Base-by-base conservation (phyloP, 2,113 vertebrate genomes). In the Smithornis capensis region DNA sequence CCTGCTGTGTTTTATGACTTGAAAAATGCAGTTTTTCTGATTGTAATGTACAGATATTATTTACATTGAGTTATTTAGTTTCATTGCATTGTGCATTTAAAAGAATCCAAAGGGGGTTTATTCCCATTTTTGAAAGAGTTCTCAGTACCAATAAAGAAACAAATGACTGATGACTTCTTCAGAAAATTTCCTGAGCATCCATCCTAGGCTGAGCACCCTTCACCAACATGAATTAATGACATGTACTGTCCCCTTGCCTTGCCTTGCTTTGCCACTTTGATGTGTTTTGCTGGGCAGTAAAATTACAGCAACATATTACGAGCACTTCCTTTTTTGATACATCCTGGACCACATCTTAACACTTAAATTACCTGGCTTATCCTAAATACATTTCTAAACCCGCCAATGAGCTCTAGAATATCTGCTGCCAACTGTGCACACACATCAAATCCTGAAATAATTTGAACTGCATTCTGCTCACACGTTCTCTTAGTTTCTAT, bases 1-100 rank as follows among this genome's bases (percentile, higher is more conserved):
- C 80, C 92, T 82, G 56, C 64, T 91, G 74, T 57, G 70, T 67
- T 94, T 96, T 85, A 74, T 78, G 69, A 76, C 63, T 96, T 95
- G 35, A 73, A 96, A 95, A 95, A 94, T 42, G 50, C 53, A 79
- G 27, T 4, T 35, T 89, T 91, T 92, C 52, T 50, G 77, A 59
- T 89, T 80, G 73, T 64, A 95, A 91, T 83, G n/a, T 77, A 42
- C 52, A 44, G 81, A 45, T 49, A 89, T 38, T 92, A 90, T 92
- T 92, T 97, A 68, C 25, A 22, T 53, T 63, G 33, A 52, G 33
- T 42, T 94, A 63, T 76, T 96, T 93, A 85, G n/a, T 91, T 91
- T 95, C 56, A 49, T 5, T 84, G 9, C 28, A 7, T 37, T 40
- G 45, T 69, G 47, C 19, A 65, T 62, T 87, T 50, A 27, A 59